Evolutionary conservation across 2,888 invertebrate species (phyloP), one percentile per base, ranked within the genome.

Genomic region (Leucoma salicis): DNA sequence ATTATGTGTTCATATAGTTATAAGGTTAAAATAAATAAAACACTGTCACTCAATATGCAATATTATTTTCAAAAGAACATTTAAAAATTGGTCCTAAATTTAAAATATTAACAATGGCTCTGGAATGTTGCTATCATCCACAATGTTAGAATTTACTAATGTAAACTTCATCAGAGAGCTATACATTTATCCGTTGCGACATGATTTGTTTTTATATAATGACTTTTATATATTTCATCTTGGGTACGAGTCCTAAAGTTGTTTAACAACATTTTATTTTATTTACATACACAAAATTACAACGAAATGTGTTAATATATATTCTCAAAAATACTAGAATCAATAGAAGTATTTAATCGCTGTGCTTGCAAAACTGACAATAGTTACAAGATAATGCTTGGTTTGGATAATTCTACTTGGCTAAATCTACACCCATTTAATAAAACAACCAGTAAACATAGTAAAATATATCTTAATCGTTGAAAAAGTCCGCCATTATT

Each of bases 61-160:
- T 89, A 88, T 86, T 88, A 88, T 88, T 89, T 86, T 87, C 84
- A 85, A 88, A 88, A 88, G 86, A 88, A 88, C 84, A 77, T 86
- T 88, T 80, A 87, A 89, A 89, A 89, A 88, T 88, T 88, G 88
- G 88, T 88, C 88, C 88, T 88, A 88, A 88, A 82, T 71, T 85
- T 88, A 88, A 88, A 25, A 35, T 83, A 80, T 86, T 87, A 88
- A 89, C 89, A 89, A 88, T 88, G 84, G 85, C 82, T 86, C 86
- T 89, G 89, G 89, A 89, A 89, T 89, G 89, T 89, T 67, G 70
- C 74, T 78, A 76, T 79, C 78, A 80, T 82, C 76, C 79, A 75
- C 70, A 76, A 75, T 73, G 68, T 67, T 74, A 72, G 72, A 75
- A 79, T 77, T 53, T 67, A 66, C 64, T 70, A 58, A 66, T 71